These are phyloP conservation scores for Littorina saxatilis DNA, from an alignment of 1,140 invertebrate species.

Conservation along the genomic window DNA sequence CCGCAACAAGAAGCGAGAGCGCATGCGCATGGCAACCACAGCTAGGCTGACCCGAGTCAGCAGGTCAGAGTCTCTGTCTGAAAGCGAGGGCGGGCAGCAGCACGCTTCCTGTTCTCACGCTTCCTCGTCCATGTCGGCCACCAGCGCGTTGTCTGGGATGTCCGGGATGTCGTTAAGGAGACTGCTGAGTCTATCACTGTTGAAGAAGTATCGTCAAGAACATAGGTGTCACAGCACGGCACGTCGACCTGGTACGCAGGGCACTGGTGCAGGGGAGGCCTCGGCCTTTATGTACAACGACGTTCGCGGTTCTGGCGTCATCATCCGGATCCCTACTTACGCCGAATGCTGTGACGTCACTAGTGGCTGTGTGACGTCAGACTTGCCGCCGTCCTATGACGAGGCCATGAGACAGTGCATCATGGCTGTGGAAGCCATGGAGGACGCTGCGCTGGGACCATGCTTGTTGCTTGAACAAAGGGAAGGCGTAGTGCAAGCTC, in stretches of 20 bases:
- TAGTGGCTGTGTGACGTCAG: neutral
- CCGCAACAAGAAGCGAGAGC: neutral
- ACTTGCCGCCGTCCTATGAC: conserved; percentile 5
- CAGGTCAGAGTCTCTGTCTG: neutral
- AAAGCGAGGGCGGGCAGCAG: too few relatives aligned
- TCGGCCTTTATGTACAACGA: neutral
- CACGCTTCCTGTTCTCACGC: neutral
- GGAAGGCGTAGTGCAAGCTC: neutral
- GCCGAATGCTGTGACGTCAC: neutral
- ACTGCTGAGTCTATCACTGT: neutral
- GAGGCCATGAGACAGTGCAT: neutral
- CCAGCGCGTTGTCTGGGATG: neutral
- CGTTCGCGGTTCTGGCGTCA: neutral
- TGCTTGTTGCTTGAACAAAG: too few relatives aligned
- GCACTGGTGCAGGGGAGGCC: neutral
- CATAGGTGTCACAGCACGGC: neutral
- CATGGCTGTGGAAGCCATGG: neutral
- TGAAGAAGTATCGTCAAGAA: neutral
- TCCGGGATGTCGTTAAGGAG: neutral
- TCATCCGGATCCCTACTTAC: neutral
- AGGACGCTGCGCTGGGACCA: too few relatives aligned
- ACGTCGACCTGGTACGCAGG: neutral
- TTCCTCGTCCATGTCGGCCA: neutral
- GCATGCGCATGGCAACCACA: conserved; percentile 9
- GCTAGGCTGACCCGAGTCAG: neutral